Evolutionary conservation across 2,888 invertebrate species (phyloP), one percentile per base, ranked within the genome.

Genomic region (Eristalinus sepulchralis): DNA sequence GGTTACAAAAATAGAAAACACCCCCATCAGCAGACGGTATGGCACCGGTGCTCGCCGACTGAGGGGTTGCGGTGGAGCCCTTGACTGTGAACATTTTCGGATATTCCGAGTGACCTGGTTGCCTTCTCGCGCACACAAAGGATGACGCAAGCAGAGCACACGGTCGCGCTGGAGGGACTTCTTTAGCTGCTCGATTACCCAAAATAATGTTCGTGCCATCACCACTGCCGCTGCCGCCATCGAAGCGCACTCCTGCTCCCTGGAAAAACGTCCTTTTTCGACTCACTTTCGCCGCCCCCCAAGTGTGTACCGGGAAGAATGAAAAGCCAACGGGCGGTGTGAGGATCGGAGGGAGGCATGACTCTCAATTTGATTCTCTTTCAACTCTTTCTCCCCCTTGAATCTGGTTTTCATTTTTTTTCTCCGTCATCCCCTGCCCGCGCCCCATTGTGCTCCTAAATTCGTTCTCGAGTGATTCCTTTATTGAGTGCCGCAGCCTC

Each of bases 81-180:
- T 33, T 27, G 11, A 10, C 31, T 62, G 24, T n/a, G 5, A n/a
- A 4, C n/a, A 13, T 17, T 63, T 63, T 34, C 33, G 6, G n/a
- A 59, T 78, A 70, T 78, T 71, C 64, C 78, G 63, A 78, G 78
- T 78, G 78, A 78, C 78, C 78, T 78, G 78, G 70, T 78, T 78
- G 67, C 9, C 10, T 57, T 34, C 57, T 71, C 27, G 47, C 17
- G 17, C 47, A 47, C 17, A 39, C 55, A 20, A 31, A 47, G 47
- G 22, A 20, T 17, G 47, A 47, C 47, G 47, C 8, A n/a, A 47
- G 27, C 11, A 62, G 24, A 9, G 53, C 39, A 20, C 62, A 47
- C 11, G 59, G 31, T 17, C 34, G 77, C 27, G 9, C 27, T 62
- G 70, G 17, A 63, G 64, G 63, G 63, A 64, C 39, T 70, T 53